phyloP scores from a whole-genome alignment of 2,797 vertebrate genomes.

The Moxostoma hubbsi region DNA sequence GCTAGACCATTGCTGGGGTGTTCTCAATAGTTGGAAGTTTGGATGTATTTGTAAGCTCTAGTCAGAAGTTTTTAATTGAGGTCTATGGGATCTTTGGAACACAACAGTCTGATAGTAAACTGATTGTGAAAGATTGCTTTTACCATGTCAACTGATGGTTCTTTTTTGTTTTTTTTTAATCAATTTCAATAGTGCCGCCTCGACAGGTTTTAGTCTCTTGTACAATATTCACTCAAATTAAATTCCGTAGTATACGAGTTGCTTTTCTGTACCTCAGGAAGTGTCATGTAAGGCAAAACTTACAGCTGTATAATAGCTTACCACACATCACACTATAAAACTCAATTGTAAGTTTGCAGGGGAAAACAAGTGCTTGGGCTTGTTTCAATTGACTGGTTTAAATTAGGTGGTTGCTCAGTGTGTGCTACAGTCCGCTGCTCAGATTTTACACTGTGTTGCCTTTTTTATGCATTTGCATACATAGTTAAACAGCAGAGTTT shows the following conservation, averaged over 20 bases:
- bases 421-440: neutral
- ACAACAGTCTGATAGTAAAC: neutral
- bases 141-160: neutral
- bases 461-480: neutral
- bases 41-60: neutral
- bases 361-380: slow-evolving; percentile 3
- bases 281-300: neutral
- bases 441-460: neutral
- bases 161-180: neutral
- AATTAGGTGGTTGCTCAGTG: slow-evolving; percentile 8
- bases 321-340: slow-evolving; percentile 22
- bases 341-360: slow-evolving; percentile 29
- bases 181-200: neutral
- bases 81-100: neutral
- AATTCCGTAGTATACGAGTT: neutral
- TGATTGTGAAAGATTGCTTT: neutral
- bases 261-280: slow-evolving; percentile 1
- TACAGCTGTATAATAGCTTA: slow-evolving; percentile 9
- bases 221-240: neutral
- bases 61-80: neutral
- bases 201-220: slow-evolving; percentile 1
- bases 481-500: neutral
- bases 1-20: neutral
- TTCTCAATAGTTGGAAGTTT: neutral
- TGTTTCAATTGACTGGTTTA: slow-evolving; percentile 4